These are phyloP conservation scores for Plebejus anna DNA, from an alignment of 2,888 invertebrate genomes.

Conservation along the genomic window DNA sequence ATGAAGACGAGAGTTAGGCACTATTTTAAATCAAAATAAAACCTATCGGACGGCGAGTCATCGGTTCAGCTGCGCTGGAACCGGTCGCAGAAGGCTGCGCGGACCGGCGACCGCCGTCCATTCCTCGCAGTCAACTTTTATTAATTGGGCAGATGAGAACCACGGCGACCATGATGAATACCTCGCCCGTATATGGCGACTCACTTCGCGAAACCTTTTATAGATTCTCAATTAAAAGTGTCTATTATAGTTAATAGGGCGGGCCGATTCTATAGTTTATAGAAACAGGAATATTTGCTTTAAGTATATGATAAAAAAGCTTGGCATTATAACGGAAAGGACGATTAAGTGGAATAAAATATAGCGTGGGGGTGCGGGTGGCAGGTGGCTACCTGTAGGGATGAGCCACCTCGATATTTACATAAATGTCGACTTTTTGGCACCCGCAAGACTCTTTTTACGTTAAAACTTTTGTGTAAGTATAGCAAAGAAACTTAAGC, in stretches of 20 bases:
- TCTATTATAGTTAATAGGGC: slow-evolving; percentile 77
- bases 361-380: slow-evolving; percentile 76
- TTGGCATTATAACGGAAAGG: slow-evolving; percentile 77
- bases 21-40: slow-evolving; percentile 72
- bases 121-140: slow-evolving; percentile 77
- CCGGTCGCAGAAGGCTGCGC: slow-evolving; percentile 59
- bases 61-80: slow-evolving; percentile 71
- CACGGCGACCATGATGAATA: slow-evolving; percentile 75
- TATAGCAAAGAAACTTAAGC: neutral
- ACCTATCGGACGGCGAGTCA: slow-evolving; percentile 55
- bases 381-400: slow-evolving; percentile 72
- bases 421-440: slow-evolving; percentile 34
- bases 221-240: slow-evolving; percentile 80
- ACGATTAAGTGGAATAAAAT: slow-evolving; percentile 79
- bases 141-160: slow-evolving; percentile 80
- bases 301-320: slow-evolving; percentile 73
- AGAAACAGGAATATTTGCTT: slow-evolving; percentile 77
- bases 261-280: slow-evolving; percentile 65
- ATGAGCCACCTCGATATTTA: slow-evolving; percentile 43
- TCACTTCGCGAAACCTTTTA: slow-evolving; percentile 77
- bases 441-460: neutral
- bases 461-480: too few relatives aligned
- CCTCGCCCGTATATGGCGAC: slow-evolving; percentile 69
- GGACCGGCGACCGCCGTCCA: slow-evolving; percentile 52
- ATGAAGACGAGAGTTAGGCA: slow-evolving; percentile 30